Conservation (phyloP, 2,113 vertebrate genomes). For the Macquaria ambigua region DNA sequence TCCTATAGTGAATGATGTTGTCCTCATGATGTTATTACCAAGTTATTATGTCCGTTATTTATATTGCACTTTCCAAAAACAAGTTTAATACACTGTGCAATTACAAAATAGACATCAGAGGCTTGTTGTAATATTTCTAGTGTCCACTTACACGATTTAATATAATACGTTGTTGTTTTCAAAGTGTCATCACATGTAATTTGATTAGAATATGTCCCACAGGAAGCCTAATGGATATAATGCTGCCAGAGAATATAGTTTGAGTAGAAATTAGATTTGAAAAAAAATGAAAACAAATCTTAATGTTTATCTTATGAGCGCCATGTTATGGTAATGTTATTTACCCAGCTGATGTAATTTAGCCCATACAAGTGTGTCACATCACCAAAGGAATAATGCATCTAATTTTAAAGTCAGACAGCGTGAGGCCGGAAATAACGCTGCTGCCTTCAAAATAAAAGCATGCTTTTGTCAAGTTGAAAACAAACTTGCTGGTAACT, state of each 20-base stretch:
- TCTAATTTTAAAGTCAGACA: neutral
- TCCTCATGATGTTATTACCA: neutral
- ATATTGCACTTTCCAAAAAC: neutral
- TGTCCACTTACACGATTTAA: neutral
- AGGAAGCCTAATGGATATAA: neutral
- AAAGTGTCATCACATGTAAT: neutral
- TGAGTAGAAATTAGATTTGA: neutral
- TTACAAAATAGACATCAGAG: neutral
- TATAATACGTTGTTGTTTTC: neutral
- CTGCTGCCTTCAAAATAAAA: constrained; percentile 38
- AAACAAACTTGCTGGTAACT: neutral
- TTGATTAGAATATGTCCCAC: neutral
- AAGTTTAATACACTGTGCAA: neutral
- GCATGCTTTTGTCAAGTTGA: neutral
- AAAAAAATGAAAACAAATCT: neutral
- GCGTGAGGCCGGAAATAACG: constrained; percentile 10
- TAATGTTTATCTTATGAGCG: neutral
- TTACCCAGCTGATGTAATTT: constrained; percentile 7
- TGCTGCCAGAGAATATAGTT: neutral
- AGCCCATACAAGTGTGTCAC: neutral
- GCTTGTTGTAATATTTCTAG: neutral
- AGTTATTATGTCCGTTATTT: neutral
- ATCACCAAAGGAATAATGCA: neutral
- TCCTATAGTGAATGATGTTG: neutral
- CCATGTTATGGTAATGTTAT: neutral